Base-by-base conservation (phyloP, 2,797 vertebrate species). In the Hybognathus amarus region DNA sequence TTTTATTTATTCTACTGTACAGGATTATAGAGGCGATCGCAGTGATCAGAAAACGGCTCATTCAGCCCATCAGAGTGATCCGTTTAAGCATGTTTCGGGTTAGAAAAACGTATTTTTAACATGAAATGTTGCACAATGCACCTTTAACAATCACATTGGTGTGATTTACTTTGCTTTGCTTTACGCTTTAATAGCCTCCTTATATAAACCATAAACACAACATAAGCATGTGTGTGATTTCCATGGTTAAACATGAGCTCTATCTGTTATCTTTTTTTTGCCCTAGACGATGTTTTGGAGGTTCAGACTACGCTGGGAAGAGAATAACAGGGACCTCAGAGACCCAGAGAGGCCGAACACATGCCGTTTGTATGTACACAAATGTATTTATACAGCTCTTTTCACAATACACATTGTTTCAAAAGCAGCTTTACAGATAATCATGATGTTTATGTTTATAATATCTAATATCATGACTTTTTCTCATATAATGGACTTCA, bases 201-300 rank as follows among this genome's bases (percentile, higher is more conserved):
- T 90, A 92, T 30, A 24, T 73, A 52, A 73, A 47, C 70, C 24
- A 20, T 3, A 54, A 73, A 52, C 70, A 52, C 59, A 75, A 40
- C 27, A 52, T 18, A 20, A n/a, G 50, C 11, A 20, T 64, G 76
- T 54, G n/a, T 30, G 66, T 56, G 64, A 70, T 82, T 88, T 85
- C 77, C 84, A 73, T 89, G 88, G 87, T 70, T 88, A 85, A 92
- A 87, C 85, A 85, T 79, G 66, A 87, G 84, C 74, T 85, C 20
- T n/a, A 86, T 79, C 8, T 78, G 78, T 88, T 85, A 12, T 83
- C 47, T 69, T 85, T 52, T 85, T 90, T 88, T 89, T 87, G 87
- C 87, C 83, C 88, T 80, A 83, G 67, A 90, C 74, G 76, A 75
- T 85, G 71, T 70, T 83, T 90, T 85, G 33, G 56, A 76, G 77